Percentiles rank a stretch among this genome's conserved stretches.
Conservation (phyloP, 1,140 invertebrate genomes). For the Leptopilina boulardi region DNA sequence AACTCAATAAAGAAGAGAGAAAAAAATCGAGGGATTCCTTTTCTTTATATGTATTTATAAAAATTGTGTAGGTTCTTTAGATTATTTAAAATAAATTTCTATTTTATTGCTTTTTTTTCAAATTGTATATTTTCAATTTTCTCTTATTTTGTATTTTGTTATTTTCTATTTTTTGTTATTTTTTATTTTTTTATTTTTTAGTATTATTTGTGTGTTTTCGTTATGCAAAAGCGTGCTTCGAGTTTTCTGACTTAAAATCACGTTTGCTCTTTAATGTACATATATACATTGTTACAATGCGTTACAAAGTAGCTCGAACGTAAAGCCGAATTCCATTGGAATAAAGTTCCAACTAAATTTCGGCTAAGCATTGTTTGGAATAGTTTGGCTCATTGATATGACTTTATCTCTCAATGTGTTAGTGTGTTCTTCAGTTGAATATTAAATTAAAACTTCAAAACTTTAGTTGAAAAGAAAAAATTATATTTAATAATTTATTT, state of each 20-base stretch:
- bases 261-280: background rate
- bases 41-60: too few relatives aligned
- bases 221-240: background rate
- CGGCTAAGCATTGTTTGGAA: conserved; percentile 12
- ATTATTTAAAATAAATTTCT: too few relatives aligned
- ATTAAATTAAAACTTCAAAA: background rate
- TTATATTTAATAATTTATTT: too few relatives aligned
- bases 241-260: background rate
- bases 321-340: conserved; percentile 13
- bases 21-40: background rate
- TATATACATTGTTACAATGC: background rate
- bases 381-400: conserved; percentile 11
- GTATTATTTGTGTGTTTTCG: background rate
- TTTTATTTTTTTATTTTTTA: background rate
- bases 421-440: conserved; percentile 5
- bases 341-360: conserved; percentile 15
- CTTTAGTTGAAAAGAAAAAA: background rate
- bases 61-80: too few relatives aligned
- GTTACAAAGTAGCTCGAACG: background rate
- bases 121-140: too few relatives aligned
- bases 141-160: too few relatives aligned
- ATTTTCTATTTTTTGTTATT: too few relatives aligned
- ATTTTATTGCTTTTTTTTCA: too few relatives aligned
- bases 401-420: background rate
- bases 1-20: background rate